Evolutionary conservation across 2,888 invertebrate species (phyloP), one percentile per base, ranked within the genome.

Genomic region (Busseola fusca): DNA sequence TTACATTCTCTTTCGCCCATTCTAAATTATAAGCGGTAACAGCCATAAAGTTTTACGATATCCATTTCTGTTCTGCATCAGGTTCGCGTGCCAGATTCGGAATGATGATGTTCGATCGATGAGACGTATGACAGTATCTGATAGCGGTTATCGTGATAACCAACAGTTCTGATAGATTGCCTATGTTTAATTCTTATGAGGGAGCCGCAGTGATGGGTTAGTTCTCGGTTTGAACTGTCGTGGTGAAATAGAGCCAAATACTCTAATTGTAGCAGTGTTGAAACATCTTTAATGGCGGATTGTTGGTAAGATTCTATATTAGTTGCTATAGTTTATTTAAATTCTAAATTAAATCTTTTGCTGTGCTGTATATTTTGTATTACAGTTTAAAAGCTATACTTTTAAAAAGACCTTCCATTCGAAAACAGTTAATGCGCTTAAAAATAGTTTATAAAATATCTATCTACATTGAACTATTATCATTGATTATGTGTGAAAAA

Each of bases 101-200:
- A 86, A 85, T 85, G 81, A 80, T 80, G 70, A 78, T 70, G 74
- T 63, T 67, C 84, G 85, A 89, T 87, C 87, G 87, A 90, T 87
- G 76, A 58, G 48, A 34, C 30, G 34, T 54, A 25, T 30, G 72
- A 74, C 74, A 76, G 80, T 84, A 86, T 84, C 81, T 85, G 87
- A 87, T 89, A 89, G 81, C 84, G 68, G 80, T 85, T 86, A 89
- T 88, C 87, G 86, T 86, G 87, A 87, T 88, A 86, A 86, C 87
- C 88, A 87, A 83, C 87, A 79, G 75, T 87, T 83, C 79, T 82
- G 86, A 85, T 54, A 73, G 72, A 78, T 73, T 72, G 64, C 58
- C 64, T 60, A 56, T 34, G 59, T 74, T n/a, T 81, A 75, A 81
- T 78, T 81, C 69, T 60, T 69, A 71, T 70, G 54, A 37, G 18